Evolutionary conservation across 2,113 vertebrate genomes (phyloP), one percentile per base, ranked within the genome.

Genomic region (Crotalus helleri): DNA sequence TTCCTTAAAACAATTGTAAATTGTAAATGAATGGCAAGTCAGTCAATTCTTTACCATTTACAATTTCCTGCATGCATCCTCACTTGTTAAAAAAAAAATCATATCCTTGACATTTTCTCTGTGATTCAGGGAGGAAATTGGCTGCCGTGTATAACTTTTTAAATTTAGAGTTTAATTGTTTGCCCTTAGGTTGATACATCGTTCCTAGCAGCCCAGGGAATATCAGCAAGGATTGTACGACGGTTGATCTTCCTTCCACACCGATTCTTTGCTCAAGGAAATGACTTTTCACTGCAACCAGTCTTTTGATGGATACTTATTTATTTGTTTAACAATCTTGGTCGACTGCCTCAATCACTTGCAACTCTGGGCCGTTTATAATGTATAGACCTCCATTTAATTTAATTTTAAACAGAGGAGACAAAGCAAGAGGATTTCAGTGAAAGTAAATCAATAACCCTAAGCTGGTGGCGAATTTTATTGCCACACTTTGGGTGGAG

Each of bases 141-240:
- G 93, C 94, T 88, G 85, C 93, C 46, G 88, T 95, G 93, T 96
- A 94, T 92, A 94, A 96, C 96, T 91, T 92, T 93, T 92, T 90
- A 90, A 90, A 95, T 96, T 96, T 94, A 93, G 58, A 85, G 58
- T 89, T 93, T 96, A 95, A 96, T 96, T 97, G 94, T 91, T 93
- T 95, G 93, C 93, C 91, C 93, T 96, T 93, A 96, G 95, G 94
- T 95, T 17, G 23, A 46, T 91, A 85, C 46, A 0, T 85, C 92
- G 94, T 93, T 95, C 94, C 93, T 92, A 33, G 7, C 2, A 59
- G 92, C 90, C 92, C 91, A 39, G 90, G 81, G 89, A 91, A 95
- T 92, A 91, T 29, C 90, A 88, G 88, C 85, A 90, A 0, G 33
- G 90, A 88, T 11, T 90, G n/a, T 86, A 57, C 11, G 74, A 92